Evolutionary conservation across 2,797 vertebrate genomes (phyloP), one percentile per base, ranked within the genome.

Genomic region (Peromyscus aztecus): DNA sequence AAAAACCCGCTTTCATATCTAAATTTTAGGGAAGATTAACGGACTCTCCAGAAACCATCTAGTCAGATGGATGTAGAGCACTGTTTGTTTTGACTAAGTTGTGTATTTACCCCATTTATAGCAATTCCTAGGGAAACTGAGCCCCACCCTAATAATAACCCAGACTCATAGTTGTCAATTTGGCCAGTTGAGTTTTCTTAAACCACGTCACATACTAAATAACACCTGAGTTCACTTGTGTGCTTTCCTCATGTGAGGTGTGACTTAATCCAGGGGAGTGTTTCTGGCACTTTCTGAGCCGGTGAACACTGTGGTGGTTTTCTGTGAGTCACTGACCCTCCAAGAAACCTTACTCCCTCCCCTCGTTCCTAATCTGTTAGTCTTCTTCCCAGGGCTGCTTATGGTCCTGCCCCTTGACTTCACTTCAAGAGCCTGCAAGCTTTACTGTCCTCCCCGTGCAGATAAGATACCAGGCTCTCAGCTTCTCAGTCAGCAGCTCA

Each of bases 241-340:
- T 89, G 75, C 23, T 85, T 96, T 82, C 80, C 43, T 92, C 69
- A 24, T 27, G 27, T 23, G 24, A 94, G 24, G 76, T 61, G 89
- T 83, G n/a, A 59, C 27, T 81, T 59, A 21, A 86, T 24, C 52
- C 49, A 76, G 55, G 40, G 89, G 73, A 78, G 69, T 40, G 37
- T 43, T 34, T 19, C 27, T 69, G 67, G 17, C 37, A 52, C 27
- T 87, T 91, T 91, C 37, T 85, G 78, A 93, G 23, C 85, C 43
- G 16, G 17, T 84, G 73, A 86, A 91, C 34, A 85, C 6, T 9
- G 40, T 59, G 49, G 43, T 5, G 14, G 21, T 91, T 89, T 49
- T 61, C n/a, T 31, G 6, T 14, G 73, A 84, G 37, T 84, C 49
- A 1, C 49, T 6, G 6, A 8, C 49, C 57, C 83, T 88, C 89